Conservation (phyloP, 2,888 invertebrate species). For the Luffia ferchaultella region DNA sequence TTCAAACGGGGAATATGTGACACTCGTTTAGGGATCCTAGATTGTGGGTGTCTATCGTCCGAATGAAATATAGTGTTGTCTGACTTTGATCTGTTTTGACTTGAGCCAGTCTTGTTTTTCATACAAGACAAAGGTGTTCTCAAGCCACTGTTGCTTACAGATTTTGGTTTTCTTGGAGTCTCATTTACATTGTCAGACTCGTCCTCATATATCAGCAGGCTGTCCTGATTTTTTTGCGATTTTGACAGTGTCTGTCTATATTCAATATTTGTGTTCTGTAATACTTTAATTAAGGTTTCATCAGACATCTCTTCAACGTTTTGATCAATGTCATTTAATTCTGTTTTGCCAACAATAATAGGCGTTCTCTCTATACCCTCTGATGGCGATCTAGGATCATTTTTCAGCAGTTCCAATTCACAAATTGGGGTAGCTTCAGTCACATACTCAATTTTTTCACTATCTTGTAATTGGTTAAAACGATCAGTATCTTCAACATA, state of each 20-base stretch:
- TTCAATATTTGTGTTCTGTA: constrained; percentile 44
- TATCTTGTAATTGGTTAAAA: constrained; percentile 13
- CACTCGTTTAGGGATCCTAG: constrained; percentile 34
- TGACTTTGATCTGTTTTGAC: constrained; percentile 49
- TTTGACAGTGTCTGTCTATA: constrained; percentile 27
- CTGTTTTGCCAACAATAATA: constrained; percentile 39
- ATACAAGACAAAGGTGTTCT: constrained; percentile 59
- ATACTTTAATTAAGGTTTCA: constrained; percentile 47
- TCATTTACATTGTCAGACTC: constrained; percentile 29
- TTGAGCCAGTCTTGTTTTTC: constrained; percentile 49
- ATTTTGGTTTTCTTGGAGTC: constrained; percentile 44
- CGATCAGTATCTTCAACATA: constrained; percentile 44
- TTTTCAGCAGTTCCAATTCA: constrained; percentile 28
- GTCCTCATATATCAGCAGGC: constrained; percentile 68
- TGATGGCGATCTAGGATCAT: constrained; percentile 57
- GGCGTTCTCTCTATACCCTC: constrained; percentile 57
- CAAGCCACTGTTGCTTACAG: constrained; percentile 33
- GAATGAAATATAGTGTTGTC: constrained; percentile 43
- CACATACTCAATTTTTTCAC: constrained; percentile 30
- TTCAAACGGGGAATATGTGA: constrained; percentile 56
- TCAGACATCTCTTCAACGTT: constrained; percentile 59
- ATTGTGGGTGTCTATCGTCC: constrained; percentile 23
- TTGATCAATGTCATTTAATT: constrained; percentile 24
- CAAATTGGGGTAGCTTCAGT: constrained; percentile 8
- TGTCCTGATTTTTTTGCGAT: constrained; percentile 33